Evolutionary conservation across 1,140 invertebrate genomes (phyloP).

Genomic region (Hesperophylax magnus): DNA sequence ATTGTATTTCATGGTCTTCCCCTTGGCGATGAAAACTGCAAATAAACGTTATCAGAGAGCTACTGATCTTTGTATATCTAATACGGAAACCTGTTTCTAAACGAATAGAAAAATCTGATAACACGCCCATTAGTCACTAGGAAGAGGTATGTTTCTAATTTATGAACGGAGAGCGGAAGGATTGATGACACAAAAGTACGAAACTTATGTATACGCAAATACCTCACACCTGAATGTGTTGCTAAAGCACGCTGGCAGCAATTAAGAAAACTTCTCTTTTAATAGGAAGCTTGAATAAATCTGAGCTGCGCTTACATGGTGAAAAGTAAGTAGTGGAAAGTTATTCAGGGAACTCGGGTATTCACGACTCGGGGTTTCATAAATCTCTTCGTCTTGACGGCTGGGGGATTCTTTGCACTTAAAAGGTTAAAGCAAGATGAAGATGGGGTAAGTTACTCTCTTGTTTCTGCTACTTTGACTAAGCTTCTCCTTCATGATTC

Average conservation of each 20-base stretch:
- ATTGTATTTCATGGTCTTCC: too few species aligned
- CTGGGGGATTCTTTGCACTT: conserved; percentile 48
- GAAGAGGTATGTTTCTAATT: too few species aligned
- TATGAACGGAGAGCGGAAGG: too few species aligned
- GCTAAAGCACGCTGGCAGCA: not conserved
- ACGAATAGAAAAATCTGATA: too few species aligned
- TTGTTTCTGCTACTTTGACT: conserved; percentile 30
- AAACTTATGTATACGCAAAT: not conserved
- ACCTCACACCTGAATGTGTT: not conserved
- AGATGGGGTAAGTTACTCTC: conserved; percentile 40
- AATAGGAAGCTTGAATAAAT: conserved; percentile 20
- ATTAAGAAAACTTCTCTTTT: conserved; percentile 17
- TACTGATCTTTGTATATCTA: too few species aligned
- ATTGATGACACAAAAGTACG: too few species aligned
- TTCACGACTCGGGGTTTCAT: conserved; percentile 42
- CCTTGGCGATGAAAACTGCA: too few species aligned
- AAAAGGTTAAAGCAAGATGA: conserved; percentile 49
- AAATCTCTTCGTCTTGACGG: conserved; percentile 43
- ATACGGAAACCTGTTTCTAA: too few species aligned
- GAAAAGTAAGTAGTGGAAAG: conserved; percentile 36
- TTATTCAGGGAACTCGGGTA: conserved; percentile 46
- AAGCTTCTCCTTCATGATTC: conserved; percentile 9
- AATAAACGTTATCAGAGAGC: too few species aligned
- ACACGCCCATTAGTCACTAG: too few species aligned
- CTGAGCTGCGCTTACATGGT: conserved; percentile 16